Evolutionary conservation across 2,797 vertebrate species (phyloP).

Genomic region (Chloroceryle amazona): DNA sequence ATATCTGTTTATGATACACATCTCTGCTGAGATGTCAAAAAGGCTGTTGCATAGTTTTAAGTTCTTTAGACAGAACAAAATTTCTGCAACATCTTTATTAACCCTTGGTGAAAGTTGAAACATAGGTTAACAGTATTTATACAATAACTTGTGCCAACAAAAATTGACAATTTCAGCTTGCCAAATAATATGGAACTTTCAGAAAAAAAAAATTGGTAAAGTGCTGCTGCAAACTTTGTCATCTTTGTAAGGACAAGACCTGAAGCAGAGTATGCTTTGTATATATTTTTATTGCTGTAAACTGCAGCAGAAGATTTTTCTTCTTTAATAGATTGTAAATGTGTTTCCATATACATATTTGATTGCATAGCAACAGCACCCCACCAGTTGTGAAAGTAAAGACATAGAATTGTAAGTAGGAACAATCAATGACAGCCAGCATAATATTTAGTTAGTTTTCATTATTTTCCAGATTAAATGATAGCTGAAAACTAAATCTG

Average conservation of each 20-base stretch:
- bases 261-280: constrained; percentile 40
- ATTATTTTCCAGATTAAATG: constrained; percentile 73
- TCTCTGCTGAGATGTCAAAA: constrained; percentile 90
- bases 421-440: constrained; percentile 64
- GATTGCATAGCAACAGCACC: constrained; percentile 44
- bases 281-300: constrained; percentile 47
- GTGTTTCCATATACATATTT: constrained; percentile 58
- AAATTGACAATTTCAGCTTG: constrained; percentile 76
- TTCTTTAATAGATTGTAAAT: constrained; percentile 48
- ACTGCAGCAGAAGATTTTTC: constrained; percentile 29
- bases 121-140: constrained; percentile 85
- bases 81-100: constrained; percentile 88
- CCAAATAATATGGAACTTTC: constrained; percentile 75
- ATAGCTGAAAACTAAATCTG: constrained; percentile 53
- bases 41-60: constrained; percentile 87
- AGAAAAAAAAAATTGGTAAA: constrained; percentile 48
- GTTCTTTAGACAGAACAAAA: constrained; percentile 86
- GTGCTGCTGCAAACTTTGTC: constrained; percentile 71
- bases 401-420: constrained; percentile 56
- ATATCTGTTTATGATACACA: constrained; percentile 92
- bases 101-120: constrained; percentile 87
- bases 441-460: constrained; percentile 76
- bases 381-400: constrained; percentile 61
- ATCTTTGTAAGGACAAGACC: constrained; percentile 54
- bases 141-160: constrained; percentile 73